These are phyloP conservation scores for Dryobota labecula DNA, from an alignment of 2,888 invertebrate genomes.

Conservation along the genomic window DNA sequence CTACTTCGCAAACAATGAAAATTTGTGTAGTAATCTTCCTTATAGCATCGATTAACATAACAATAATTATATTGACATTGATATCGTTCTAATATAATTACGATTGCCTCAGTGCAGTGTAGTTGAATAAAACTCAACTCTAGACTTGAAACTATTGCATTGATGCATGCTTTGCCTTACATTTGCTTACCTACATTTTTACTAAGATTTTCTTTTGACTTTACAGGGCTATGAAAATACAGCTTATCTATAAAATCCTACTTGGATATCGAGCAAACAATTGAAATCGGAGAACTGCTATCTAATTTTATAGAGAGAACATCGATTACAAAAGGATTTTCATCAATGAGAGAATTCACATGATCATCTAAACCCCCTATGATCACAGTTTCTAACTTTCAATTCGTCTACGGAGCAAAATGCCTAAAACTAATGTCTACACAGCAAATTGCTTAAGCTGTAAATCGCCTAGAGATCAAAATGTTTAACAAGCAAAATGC, in stretches of 20 bases:
- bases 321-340: background rate
- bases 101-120: background rate
- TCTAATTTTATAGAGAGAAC: slow-evolving; percentile 4
- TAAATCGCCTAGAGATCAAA: no score
- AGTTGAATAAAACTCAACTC: slow-evolving; percentile 44
- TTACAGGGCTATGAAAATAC: slow-evolving; percentile 2
- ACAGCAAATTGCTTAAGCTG: no score
- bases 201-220: background rate
- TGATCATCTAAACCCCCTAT: no score
- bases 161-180: slow-evolving; percentile 1
- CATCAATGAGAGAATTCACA: background rate
- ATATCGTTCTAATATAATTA: slow-evolving; percentile 11
- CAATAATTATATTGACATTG: slow-evolving; percentile 23
- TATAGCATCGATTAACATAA: slow-evolving; percentile 20
- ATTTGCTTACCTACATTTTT: slow-evolving; percentile 5
- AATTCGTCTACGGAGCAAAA: no score
- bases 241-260: slow-evolving; percentile 19
- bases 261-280: background rate
- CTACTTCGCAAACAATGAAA: slow-evolving; percentile 9
- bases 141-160: slow-evolving; percentile 18
- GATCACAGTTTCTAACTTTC: no score
- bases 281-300: slow-evolving; percentile 8
- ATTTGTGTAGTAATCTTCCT: slow-evolving; percentile 30
- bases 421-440: no score
- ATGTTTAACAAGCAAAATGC: no score